Evolutionary conservation across 2,888 invertebrate genomes (phyloP), one percentile per base, ranked within the genome.

Genomic region (Drosophila ustulata): DNA sequence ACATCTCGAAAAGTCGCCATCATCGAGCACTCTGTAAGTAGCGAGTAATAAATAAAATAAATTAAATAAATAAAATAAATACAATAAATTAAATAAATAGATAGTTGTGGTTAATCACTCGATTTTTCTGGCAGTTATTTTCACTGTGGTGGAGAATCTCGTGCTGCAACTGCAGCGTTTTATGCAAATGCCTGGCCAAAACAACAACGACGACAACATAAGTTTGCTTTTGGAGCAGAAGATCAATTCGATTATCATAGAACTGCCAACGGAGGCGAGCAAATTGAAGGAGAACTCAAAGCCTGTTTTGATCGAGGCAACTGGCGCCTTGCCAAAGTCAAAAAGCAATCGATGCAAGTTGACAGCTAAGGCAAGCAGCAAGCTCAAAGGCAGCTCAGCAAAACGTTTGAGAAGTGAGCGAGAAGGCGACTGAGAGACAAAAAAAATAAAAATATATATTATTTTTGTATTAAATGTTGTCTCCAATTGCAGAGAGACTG

Each of bases 21-120:
- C 49, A 51, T 0, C 83, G 78, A 0, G 59, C 70, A 1, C 32
- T 45, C 1, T 78, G 80, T 83, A n/a, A 68, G 83, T 63, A 8
- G n/a, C n/a, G n/a, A n/a, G 18, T 1, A 18, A 2, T 18, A 18
- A 18, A 18, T 18, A 18, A 18, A 18, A 18, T 18, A 18, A 18
- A 18, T 18, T 1, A 18, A 18, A 18, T 18, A 18, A 18, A 18
- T 18, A 2, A 18, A 18, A 18, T 18, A 18, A 18, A 18, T 18
- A 18, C 1, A 18, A 18, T 18, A 18, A 18, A 18, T 18, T 1
- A 18, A 18, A 18, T 18, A 18, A 18, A 18, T 18, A 18, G 18
- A 18, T 18, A 18, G 2, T 18, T 18, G 18, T 18, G 18, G 18
- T 1, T 28, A 30, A 30, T 30, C 30, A 6, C 30, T 30, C 28